Evolutionary conservation across 2,888 invertebrate genomes (phyloP).

Genomic region (Clusia tigrina): DNA sequence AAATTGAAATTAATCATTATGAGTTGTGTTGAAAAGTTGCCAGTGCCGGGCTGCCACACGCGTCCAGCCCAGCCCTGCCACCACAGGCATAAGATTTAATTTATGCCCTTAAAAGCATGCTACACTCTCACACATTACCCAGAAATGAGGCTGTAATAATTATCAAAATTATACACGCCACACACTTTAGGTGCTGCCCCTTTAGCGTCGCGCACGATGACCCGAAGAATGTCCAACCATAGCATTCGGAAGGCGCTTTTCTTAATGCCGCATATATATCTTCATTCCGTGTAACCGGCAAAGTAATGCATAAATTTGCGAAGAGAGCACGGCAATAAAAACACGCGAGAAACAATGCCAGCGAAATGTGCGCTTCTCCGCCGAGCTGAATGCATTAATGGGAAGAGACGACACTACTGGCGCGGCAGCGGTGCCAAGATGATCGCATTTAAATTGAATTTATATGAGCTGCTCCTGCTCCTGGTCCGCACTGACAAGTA

Average conservation of each 20-base stretch:
- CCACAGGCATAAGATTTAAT: background rate
- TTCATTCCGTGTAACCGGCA: background rate
- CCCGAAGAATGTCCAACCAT: background rate
- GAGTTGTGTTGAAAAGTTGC: background rate
- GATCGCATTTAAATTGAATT: slow-evolving; percentile 8
- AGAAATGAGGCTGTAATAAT: too few relatives aligned
- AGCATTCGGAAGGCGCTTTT: background rate
- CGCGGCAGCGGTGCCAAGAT: too few relatives aligned
- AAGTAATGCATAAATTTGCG: slow-evolving; percentile 4
- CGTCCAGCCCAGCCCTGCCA: background rate
- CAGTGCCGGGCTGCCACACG: background rate
- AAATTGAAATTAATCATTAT: slow-evolving; percentile 14
- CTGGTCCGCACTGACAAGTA: background rate
- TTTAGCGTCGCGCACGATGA: background rate
- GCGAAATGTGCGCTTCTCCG: background rate
- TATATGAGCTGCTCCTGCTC: background rate
- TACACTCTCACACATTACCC: too few relatives aligned
- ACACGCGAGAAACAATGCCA: background rate
- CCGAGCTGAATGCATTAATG: background rate
- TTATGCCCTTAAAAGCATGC: background rate
- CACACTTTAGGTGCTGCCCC: slow-evolving; percentile 2
- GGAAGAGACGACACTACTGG: background rate
- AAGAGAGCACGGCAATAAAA: background rate
- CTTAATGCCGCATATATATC: background rate
- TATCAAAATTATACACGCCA: slow-evolving; percentile 11